These are phyloP conservation scores for Tychaedon coryphoeus DNA, from an alignment of 2,113 vertebrate species.

Conservation along the genomic window DNA sequence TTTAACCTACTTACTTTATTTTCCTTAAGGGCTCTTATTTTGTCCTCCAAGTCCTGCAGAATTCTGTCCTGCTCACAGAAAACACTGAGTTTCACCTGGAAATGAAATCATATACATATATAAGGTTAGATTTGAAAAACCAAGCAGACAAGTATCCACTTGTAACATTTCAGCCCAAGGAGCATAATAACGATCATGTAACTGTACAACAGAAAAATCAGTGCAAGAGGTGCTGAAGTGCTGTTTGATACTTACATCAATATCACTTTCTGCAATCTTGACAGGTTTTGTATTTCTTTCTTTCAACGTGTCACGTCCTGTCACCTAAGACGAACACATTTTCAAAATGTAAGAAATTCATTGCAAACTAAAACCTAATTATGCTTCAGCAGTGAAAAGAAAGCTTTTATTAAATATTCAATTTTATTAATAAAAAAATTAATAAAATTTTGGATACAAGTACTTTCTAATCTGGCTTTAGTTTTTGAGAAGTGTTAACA, in stretches of 20 bases:
- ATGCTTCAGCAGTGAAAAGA: neutral
- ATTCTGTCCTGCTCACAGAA: slow-evolving; percentile 97
- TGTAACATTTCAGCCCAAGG: neutral
- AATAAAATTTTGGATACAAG: neutral
- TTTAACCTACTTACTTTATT: slow-evolving; percentile 84
- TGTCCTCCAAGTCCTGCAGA: slow-evolving; percentile 92
- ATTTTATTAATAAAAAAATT: neutral
- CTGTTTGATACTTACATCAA: slow-evolving; percentile 84
- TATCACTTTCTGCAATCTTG: slow-evolving; percentile 95
- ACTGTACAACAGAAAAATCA: neutral
- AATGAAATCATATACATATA: neutral
- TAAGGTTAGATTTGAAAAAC: neutral
- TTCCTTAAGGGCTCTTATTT: slow-evolving; percentile 90
- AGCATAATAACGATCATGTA: neutral
- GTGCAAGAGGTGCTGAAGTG: neutral
- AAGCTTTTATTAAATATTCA: neutral
- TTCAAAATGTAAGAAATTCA: neutral
- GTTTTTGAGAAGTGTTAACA: neutral
- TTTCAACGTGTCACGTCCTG: slow-evolving; percentile 85
- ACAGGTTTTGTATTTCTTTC: slow-evolving; percentile 86
- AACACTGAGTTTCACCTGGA: slow-evolving; percentile 91
- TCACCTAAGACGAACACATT: slow-evolving; percentile 79
- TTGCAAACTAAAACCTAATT: neutral
- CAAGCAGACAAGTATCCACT: neutral
- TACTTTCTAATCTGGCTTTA: neutral